Evolutionary conservation across 2,888 invertebrate species (phyloP), one percentile per base, ranked within the genome.

Genomic region (Habroteleia sp.): DNA sequence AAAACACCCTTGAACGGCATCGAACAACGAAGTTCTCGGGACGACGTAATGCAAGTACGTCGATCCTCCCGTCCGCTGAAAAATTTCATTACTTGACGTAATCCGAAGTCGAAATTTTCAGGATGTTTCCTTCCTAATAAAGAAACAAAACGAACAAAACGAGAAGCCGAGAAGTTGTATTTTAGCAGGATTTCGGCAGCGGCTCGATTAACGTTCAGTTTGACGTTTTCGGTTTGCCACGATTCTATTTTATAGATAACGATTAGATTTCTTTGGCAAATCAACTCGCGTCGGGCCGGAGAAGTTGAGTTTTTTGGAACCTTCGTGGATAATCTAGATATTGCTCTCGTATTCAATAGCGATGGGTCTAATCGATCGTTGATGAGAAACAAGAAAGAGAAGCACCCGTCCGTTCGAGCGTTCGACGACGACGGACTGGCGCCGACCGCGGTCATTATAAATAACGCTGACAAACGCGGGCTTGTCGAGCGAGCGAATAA

Each of bases 401-500:
- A 79, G 27, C 74, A 80, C 83, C 83, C 78, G 79, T 81, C 79
- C 78, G 81, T 86, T 87, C 85, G 87, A 85, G 82, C 87, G 86
- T 81, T 85, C 86, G 87, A 87, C 85, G 85, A 87, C 82, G 79
- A 54, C 44, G 66, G 33, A 20, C 31, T 41, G 39, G 46, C 35
- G 10, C 4, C 7, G 31, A 17, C 13, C 16, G 44, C 41, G 60
- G 10, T 25, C 37, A 39, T 23, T 31, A 39, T 37, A 65, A 50
- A 48, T 50, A 68, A 72, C 52, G 73, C 31, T 31, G 33, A 20
- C 29, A 29, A 29, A 33, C 29, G 29, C 48, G 50, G 48, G 78
- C 82, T 87, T 87, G 87, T 87, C 87, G 87, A 85, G 83, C 86
- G 87, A 80, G 81, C 87, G 87, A 87, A 84, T 81, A 80, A 81